Conservation (phyloP, 2,888 invertebrate species). For the Dynastes maya region DNA sequence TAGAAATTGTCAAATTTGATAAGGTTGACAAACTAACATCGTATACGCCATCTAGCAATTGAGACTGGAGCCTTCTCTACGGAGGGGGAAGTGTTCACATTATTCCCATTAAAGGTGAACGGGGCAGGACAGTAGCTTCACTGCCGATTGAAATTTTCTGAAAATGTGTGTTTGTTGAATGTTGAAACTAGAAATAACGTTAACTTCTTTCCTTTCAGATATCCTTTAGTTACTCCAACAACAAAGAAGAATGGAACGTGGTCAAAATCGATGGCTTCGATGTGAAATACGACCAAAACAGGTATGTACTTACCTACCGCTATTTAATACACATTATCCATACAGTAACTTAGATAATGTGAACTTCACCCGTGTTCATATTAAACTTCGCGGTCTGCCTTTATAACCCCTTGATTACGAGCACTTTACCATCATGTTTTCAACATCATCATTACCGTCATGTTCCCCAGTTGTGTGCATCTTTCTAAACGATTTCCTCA, state of each 20-base stretch:
- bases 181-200: no score
- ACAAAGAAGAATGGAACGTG: conserved; percentile 88
- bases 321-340: neutral
- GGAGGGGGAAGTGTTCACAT: no score
- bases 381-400: neutral
- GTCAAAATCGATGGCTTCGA: conserved; percentile 90
- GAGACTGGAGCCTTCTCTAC: no score
- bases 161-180: no score
- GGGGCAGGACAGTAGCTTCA: no score
- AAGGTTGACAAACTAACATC: no score
- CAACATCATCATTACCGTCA: conserved; percentile 3
- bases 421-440: conserved; percentile 14
- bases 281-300: conserved; percentile 85
- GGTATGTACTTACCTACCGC: conserved; percentile 72
- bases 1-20: no score
- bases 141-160: no score
- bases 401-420: conserved; percentile 7
- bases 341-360: neutral
- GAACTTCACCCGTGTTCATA: neutral
- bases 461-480: neutral
- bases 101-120: no score
- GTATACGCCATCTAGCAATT: no score
- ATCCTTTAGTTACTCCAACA: conserved; percentile 88
- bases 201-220: conserved; percentile 73
- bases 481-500: conserved; percentile 38